These are phyloP conservation scores for Calcarius lapponicus DNA, from an alignment of 2,797 vertebrate genomes.

Conservation along the genomic window DNA sequence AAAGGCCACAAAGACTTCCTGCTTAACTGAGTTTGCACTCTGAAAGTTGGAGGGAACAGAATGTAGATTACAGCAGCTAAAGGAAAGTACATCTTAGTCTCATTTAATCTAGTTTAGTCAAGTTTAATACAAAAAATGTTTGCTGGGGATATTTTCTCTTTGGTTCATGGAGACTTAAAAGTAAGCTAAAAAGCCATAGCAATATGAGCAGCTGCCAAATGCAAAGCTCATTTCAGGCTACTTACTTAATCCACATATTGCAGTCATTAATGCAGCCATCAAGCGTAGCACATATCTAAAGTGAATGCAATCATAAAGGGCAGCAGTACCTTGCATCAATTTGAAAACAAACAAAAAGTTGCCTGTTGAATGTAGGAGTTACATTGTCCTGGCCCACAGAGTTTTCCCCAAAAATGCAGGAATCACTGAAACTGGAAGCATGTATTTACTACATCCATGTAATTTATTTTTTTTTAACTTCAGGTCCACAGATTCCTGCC, in stretches of 20 bases:
- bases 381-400: background rate
- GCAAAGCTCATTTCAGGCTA: background rate
- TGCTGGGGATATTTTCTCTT: background rate
- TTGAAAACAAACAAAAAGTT: background rate
- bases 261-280: background rate
- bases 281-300: background rate
- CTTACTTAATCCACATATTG: background rate
- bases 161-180: background rate
- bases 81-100: background rate
- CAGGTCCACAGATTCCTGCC: background rate
- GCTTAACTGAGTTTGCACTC: background rate
- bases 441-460: rapidly evolving
- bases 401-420: background rate
- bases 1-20: background rate
- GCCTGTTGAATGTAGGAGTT: background rate
- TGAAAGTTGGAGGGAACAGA: background rate
- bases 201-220: background rate
- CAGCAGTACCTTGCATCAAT: background rate
- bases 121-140: background rate
- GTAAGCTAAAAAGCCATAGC: background rate
- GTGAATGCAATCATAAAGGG: background rate
- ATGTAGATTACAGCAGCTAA: background rate
- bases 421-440: background rate
- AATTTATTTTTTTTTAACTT: background rate
- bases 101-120: background rate